Evolutionary conservation across 92 coral and sea anemone species (phyloP).

Genomic region (Porites cylindrica): DNA sequence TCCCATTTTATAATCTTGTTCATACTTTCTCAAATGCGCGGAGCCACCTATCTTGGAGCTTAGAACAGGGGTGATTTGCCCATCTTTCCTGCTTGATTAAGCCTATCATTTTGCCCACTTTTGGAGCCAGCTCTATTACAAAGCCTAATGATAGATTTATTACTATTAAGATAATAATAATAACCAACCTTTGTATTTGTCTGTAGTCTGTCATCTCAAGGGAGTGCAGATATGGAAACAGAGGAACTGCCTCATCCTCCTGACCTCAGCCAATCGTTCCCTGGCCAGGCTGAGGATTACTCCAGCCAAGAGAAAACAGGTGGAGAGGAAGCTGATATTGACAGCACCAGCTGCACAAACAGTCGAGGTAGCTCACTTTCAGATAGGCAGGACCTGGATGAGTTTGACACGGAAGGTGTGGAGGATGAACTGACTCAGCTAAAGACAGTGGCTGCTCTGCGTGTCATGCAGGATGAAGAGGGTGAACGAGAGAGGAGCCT

Average conservation of each 20-base stretch:
- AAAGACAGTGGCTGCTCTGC: constrained; percentile 81
- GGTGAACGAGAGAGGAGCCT: constrained; percentile 70
- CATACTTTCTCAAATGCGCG: too few relatives aligned
- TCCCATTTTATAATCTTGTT: too few relatives aligned
- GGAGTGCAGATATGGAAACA: constrained; percentile 50
- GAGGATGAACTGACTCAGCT: constrained; percentile 85
- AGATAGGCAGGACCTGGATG: constrained; percentile 91
- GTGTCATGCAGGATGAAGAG: constrained; percentile 73
- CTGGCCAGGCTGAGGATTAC: constrained; percentile 73
- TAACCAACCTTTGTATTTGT: neutral
- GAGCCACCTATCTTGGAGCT: too few relatives aligned
- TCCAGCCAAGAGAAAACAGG: constrained; percentile 81
- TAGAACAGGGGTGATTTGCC: too few relatives aligned
- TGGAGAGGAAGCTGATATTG: constrained; percentile 90
- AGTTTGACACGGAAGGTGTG: constrained; percentile 94
- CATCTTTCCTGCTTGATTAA: too few relatives aligned
- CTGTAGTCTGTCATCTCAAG: constrained; percentile 42
- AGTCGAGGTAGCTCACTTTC: constrained; percentile 94
- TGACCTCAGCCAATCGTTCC: constrained; percentile 71
- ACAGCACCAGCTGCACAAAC: constrained; percentile 97
- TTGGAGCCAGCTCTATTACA: too few relatives aligned
- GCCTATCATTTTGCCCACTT: too few relatives aligned
- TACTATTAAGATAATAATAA: too few relatives aligned
- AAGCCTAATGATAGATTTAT: too few relatives aligned
- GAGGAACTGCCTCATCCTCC: constrained; percentile 49